Evolutionary conservation across 2,113 vertebrate species (phyloP).

Genomic region (Sapayoa aenigma): DNA sequence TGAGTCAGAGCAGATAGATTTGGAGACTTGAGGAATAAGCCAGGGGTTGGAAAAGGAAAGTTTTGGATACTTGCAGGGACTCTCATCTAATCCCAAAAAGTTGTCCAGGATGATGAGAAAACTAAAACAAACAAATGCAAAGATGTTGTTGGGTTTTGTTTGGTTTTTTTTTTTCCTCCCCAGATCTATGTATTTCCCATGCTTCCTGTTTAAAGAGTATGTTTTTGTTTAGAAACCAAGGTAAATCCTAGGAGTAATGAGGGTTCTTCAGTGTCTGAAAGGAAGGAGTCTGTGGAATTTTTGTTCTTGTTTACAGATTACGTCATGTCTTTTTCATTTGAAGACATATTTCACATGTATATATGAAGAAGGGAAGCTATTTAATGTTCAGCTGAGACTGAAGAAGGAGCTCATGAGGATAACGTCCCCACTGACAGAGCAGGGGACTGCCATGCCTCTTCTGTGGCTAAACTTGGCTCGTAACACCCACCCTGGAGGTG

Average conservation of each 20-base stretch:
- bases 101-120: background rate
- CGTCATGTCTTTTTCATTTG: background rate
- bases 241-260: background rate
- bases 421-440: background rate
- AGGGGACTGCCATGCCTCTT: background rate
- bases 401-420: background rate
- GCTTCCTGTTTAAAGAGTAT: background rate
- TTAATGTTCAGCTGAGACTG: background rate
- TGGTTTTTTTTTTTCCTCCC: rapidly evolving
- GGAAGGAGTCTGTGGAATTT: background rate
- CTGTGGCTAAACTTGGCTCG: background rate
- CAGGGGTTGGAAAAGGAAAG: background rate
- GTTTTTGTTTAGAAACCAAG: background rate
- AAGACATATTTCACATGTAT: background rate
- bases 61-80: background rate
- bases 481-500: background rate
- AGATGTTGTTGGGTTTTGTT: no score
- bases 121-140: background rate
- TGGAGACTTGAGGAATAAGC: background rate
- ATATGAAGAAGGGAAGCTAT: background rate
- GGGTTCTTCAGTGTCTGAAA: background rate
- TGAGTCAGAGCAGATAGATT: background rate
- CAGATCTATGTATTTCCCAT: background rate
- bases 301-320: background rate
- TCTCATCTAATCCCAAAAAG: background rate